Percentiles rank a stretch among this genome's conserved stretches.
Conservation (phyloP, 2,113 vertebrate genomes). For the Paedocypris sp. region DNA sequence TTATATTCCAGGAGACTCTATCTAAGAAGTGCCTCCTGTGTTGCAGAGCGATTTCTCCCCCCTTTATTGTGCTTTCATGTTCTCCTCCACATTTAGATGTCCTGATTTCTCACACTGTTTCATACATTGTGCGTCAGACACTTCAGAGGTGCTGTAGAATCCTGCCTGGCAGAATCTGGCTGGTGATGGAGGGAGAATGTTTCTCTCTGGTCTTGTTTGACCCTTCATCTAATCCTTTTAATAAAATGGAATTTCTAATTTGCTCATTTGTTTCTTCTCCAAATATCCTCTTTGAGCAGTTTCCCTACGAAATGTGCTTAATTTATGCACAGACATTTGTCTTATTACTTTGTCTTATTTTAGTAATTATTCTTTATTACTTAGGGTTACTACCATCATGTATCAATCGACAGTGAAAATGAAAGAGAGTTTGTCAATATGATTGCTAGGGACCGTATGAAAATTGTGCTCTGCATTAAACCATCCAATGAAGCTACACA, state of each 20-base stretch:
- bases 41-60: neutral
- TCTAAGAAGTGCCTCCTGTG: neutral
- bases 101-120: slow-evolving; percentile 19
- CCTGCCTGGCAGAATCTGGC: neutral
- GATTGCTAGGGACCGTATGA: no score
- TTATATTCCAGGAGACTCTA: slow-evolving; percentile 18
- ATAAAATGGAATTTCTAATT: no score
- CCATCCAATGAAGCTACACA: no score
- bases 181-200: neutral
- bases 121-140: neutral
- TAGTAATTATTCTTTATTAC: no score
- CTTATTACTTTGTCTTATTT: no score
- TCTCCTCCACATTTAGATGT: slow-evolving; percentile 9
- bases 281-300: no score
- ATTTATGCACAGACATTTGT: no score
- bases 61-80: slow-evolving; percentile 19
- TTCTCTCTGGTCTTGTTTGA: neutral
- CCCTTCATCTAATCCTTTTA: neutral
- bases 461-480: no score
- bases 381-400: no score
- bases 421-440: no score
- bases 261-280: neutral
- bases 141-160: neutral
- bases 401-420: no score
- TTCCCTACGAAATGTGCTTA: no score